Percentiles rank a stretch among this genome's conserved stretches.
These are phyloP conservation scores for Listrodromus nycthemerus DNA, from an alignment of 2,888 invertebrate species.

Conservation along the genomic window DNA sequence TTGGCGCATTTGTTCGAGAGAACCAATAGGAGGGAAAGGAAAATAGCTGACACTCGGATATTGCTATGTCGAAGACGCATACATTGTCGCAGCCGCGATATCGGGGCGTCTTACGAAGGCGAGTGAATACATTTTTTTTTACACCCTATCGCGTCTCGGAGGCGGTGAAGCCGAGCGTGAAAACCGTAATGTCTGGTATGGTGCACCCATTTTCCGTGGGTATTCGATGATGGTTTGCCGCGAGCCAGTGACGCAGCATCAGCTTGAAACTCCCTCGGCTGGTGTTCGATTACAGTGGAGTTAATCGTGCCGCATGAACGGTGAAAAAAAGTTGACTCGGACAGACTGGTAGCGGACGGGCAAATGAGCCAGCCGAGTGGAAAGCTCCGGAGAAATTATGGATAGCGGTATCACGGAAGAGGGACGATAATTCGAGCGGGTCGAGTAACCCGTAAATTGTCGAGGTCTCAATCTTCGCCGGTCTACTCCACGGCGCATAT, in stretches of 20 bases:
- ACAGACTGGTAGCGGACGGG: constrained; percentile 38
- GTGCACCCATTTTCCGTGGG: constrained; percentile 60
- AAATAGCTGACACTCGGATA: constrained; percentile 24
- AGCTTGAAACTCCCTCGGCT: constrained; percentile 22
- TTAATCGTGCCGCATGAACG: constrained; percentile 18
- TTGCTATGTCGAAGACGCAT: constrained; percentile 24
- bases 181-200: constrained; percentile 65
- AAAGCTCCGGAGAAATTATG: constrained; percentile 58
- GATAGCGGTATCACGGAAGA: constrained; percentile 29
- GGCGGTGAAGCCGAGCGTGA: constrained; percentile 67
- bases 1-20: constrained; percentile 17
- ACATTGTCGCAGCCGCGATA: constrained; percentile 45
- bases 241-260: constrained; percentile 55
- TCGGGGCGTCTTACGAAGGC: constrained; percentile 43
- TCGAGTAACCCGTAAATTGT: constrained; percentile 60
- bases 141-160: constrained; percentile 36
- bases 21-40: constrained; percentile 14
- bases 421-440: constrained; percentile 52
- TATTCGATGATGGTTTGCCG: constrained; percentile 48
- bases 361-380: constrained; percentile 38
- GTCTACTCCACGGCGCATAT: constrained; percentile 17
- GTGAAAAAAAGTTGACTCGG: constrained; percentile 42
- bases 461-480: constrained; percentile 32
- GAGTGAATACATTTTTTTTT: constrained; percentile 31
- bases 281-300: constrained; percentile 58